A percentile compares a stretch with the other conserved stretches of the same genome.
phyloP scores from a whole-genome alignment of 2,888 invertebrate species.

The Sinodicranocentrus sp. region DNA sequence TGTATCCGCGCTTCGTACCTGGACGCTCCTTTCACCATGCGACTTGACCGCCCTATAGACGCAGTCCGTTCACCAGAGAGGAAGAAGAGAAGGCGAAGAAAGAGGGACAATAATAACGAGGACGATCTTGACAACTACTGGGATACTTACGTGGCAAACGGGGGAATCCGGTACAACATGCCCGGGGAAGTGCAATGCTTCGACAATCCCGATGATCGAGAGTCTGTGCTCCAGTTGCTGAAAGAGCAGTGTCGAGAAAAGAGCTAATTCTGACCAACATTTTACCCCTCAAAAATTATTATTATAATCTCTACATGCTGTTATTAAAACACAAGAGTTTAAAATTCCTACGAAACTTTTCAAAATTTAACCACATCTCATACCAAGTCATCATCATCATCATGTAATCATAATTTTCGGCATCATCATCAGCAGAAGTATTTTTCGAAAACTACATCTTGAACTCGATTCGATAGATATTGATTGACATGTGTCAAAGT shows the following conservation, averaged over 20 bases:
- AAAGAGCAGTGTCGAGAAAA: conserved; percentile 39
- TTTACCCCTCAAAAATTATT: background rate
- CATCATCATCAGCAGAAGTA: background rate
- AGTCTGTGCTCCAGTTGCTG: conserved; percentile 23
- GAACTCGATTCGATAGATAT: conserved; percentile 38
- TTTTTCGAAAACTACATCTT: no score
- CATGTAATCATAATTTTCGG: background rate
- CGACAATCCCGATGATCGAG: conserved; percentile 49
- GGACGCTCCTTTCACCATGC: conserved; percentile 69
- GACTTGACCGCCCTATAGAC: conserved; percentile 71
- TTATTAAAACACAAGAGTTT: no score
- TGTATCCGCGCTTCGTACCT: conserved; percentile 69
- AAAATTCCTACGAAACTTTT: no score
- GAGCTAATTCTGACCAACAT: background rate
- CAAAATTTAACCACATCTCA: background rate
- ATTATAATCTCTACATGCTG: no score
- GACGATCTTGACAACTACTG: conserved; percentile 45
- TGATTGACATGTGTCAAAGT: conserved; percentile 68
- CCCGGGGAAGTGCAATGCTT: conserved; percentile 55
- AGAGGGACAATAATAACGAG: background rate
- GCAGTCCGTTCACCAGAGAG: conserved; percentile 28
- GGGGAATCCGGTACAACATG: conserved; percentile 65
- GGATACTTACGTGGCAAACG: conserved; percentile 41
- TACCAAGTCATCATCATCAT: background rate
- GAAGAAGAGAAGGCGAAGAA: background rate